These are phyloP conservation scores for Spodoptera frugiperda DNA, from an alignment of 1,140 invertebrate genomes.

Conservation along the genomic window DNA sequence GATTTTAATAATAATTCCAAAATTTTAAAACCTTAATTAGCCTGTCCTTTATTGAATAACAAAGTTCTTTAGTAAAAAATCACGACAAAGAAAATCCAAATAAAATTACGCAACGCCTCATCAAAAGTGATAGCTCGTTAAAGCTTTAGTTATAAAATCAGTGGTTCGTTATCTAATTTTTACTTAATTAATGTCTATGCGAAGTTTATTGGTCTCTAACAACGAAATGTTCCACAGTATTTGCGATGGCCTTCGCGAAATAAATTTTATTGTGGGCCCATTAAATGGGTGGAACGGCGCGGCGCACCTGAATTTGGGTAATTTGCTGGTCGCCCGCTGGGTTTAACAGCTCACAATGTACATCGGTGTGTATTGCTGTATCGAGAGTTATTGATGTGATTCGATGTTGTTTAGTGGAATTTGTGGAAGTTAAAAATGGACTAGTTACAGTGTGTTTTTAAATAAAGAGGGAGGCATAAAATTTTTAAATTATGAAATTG, in stretches of 20 bases:
- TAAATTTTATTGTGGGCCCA: conserved; percentile 34
- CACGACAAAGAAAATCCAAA: no score
- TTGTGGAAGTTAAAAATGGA: no score
- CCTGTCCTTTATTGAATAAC: no score
- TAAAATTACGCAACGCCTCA: no score
- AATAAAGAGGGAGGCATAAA: no score
- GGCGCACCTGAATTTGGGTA: conserved; percentile 18
- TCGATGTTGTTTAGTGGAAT: neutral
- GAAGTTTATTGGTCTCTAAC: conserved; percentile 28
- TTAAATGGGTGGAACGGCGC: conserved; percentile 8
- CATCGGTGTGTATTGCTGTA: no score
- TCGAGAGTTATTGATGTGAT: no score
- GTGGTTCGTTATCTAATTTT: conserved; percentile 24
- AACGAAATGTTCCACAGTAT: conserved; percentile 25
- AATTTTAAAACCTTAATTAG: no score
- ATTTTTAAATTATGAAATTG: no score
- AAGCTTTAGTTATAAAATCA: conserved; percentile 8
- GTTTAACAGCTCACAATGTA: neutral
- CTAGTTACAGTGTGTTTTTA: no score
- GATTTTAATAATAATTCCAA: no score
- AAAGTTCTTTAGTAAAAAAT: no score
- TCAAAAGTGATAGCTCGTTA: neutral
- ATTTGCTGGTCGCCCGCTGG: conserved; percentile 35
- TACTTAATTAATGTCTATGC: conserved; percentile 31
- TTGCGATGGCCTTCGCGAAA: conserved; percentile 26